A percentile compares a stretch with the other conserved stretches of the same genome.
These are phyloP conservation scores for Tetramorium bicarinatum DNA, from an alignment of 2,888 invertebrate genomes.

Conservation along the genomic window DNA sequence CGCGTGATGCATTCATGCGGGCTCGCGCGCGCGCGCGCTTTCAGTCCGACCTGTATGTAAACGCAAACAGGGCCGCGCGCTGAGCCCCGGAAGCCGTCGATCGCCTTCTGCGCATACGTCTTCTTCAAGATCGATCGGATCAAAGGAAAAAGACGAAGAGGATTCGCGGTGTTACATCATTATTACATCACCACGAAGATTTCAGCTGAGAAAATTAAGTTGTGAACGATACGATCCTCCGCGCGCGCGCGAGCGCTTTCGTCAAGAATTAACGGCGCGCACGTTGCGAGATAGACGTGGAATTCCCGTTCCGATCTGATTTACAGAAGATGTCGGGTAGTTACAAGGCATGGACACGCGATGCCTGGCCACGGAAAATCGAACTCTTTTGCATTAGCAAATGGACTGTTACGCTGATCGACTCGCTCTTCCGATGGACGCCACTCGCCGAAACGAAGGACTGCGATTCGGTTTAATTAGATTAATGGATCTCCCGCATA, in stretches of 20 bases:
- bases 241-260: not conserved
- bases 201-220: not conserved
- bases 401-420: conserved; percentile 39
- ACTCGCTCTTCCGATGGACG: conserved; percentile 23
- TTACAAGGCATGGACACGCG: conserved; percentile 2
- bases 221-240: not conserved
- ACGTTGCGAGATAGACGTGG: not conserved
- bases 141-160: not conserved
- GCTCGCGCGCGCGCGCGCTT: conserved; percentile 17
- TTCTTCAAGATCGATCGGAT: not conserved
- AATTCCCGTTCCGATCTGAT: not conserved
- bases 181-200: not conserved
- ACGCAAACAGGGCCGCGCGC: conserved; percentile 25
- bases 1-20: conserved; percentile 65
- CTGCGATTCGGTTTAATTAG: conserved; percentile 51
- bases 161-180: not conserved
- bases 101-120: not conserved
- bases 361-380: conserved; percentile 29
- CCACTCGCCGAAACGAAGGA: conserved; percentile 36
- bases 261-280: not conserved
- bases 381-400: conserved; percentile 52
- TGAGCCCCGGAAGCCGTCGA: not conserved
- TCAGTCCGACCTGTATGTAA: conserved; percentile 26
- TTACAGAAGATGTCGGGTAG: not conserved
- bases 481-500: conserved; percentile 44